Conservation (phyloP, 2,113 vertebrate species). For the Grammomys dolichurus region DNA sequence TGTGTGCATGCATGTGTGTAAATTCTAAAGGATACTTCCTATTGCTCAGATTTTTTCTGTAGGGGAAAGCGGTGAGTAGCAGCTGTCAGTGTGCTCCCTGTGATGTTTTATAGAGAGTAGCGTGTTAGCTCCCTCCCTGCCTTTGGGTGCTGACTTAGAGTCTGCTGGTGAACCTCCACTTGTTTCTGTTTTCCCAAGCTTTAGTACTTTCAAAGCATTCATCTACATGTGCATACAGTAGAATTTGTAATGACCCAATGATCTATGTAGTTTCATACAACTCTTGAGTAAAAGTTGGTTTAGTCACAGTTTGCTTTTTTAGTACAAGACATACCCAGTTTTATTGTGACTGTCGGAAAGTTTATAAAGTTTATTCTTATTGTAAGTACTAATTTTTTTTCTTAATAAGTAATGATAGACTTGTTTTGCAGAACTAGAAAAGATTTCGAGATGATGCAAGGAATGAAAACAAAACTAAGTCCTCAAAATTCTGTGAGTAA, state of each 20-base stretch:
- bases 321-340: background rate
- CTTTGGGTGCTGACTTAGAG: background rate
- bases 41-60: background rate
- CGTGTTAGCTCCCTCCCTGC: constrained; percentile 5
- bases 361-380: background rate
- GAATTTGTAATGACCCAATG: background rate
- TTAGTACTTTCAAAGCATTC: background rate
- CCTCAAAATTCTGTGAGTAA: constrained; percentile 92
- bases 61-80: background rate
- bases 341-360: background rate
- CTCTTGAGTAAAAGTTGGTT: constrained; percentile 3
- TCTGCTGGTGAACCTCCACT: background rate
- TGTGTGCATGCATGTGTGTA: background rate
- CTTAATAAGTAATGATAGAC: constrained; percentile 53
- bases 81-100: background rate
- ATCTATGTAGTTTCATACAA: background rate
- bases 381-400: constrained; percentile 40
- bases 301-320: background rate
- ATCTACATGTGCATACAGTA: background rate
- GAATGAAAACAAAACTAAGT: constrained; percentile 95
- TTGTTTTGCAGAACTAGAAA: constrained; percentile 90
- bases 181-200: background rate
- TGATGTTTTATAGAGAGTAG: background rate
- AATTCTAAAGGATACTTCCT: background rate
- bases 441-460: constrained; percentile 95